phyloP scores from a whole-genome alignment of 1,140 invertebrate genomes.

The Holotrichia oblita region DNA sequence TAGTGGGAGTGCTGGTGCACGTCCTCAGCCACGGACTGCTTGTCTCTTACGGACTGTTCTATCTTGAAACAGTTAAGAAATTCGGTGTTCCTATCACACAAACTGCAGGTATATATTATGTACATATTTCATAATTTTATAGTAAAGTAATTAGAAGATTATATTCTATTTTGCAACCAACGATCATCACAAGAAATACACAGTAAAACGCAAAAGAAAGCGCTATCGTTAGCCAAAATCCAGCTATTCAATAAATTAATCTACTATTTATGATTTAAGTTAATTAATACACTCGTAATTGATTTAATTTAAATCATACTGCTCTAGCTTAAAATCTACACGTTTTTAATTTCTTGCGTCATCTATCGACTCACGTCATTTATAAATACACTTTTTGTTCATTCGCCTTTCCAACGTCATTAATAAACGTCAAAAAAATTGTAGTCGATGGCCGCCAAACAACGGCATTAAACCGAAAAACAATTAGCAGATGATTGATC shows the following conservation, averaged over 20 bases:
- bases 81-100: constrained; percentile 63
- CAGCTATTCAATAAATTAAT: no score
- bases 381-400: neutral
- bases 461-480: neutral
- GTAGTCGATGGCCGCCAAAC: neutral
- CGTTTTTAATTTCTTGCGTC: no score
- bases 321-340: no score
- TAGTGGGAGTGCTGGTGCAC: constrained; percentile 69
- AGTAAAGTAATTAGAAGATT: constrained; percentile 13
- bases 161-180: no score
- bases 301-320: no score
- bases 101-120: constrained; percentile 65
- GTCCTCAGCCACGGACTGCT: constrained; percentile 72
- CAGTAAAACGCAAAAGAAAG: no score
- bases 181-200: no score
- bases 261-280: no score
- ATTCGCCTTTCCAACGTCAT: neutral
- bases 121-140: no score
- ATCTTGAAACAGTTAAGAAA: constrained; percentile 63
- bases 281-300: no score
- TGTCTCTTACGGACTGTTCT: constrained; percentile 66
- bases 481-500: constrained; percentile 12
- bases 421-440: constrained; percentile 14
- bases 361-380: neutral
- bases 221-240: no score